Percentiles rank a stretch among this genome's conserved stretches.
These are phyloP conservation scores for Spicauda simplicius DNA, from an alignment of 2,888 invertebrate genomes.

Conservation along the genomic window DNA sequence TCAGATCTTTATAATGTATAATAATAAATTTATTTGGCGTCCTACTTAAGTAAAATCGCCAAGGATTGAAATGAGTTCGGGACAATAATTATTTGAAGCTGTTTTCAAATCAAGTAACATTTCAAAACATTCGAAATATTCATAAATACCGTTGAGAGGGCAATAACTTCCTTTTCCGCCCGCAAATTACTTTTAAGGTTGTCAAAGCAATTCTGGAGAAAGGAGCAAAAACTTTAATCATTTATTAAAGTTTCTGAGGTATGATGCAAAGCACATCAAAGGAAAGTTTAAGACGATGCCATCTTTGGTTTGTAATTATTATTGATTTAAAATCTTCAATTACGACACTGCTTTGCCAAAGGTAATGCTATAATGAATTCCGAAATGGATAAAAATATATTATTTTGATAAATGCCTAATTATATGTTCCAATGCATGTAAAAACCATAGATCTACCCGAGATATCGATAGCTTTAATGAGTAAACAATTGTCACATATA, in stretches of 20 bases:
- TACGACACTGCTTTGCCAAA: not conserved
- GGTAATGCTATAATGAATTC: no score
- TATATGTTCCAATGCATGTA: no score
- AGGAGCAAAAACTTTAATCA: conserved; percentile 59
- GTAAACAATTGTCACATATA: no score
- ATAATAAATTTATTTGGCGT: no score
- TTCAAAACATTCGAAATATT: conserved; percentile 16
- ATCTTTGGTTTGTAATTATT: not conserved
- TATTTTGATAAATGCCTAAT: no score
- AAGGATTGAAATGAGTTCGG: not conserved
- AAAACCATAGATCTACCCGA: no score
- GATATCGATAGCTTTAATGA: no score
- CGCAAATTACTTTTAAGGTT: conserved; percentile 53
- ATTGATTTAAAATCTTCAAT: not conserved
- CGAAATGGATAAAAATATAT: no score
- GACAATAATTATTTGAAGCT: not conserved
- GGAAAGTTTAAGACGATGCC: conserved; percentile 20
- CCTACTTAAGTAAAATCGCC: not conserved
- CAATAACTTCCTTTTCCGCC: conserved; percentile 7
- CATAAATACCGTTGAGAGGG: conserved; percentile 24
- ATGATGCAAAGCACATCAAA: conserved; percentile 41
- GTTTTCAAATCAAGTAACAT: not conserved
- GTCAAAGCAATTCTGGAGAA: conserved; percentile 58
- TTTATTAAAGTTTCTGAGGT: conserved; percentile 58
- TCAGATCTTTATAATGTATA: no score